A percentile compares a stretch with the other conserved stretches of the same genome.
Conservation (phyloP, 2,888 invertebrate genomes). For the Sympetrum striolatum region DNA sequence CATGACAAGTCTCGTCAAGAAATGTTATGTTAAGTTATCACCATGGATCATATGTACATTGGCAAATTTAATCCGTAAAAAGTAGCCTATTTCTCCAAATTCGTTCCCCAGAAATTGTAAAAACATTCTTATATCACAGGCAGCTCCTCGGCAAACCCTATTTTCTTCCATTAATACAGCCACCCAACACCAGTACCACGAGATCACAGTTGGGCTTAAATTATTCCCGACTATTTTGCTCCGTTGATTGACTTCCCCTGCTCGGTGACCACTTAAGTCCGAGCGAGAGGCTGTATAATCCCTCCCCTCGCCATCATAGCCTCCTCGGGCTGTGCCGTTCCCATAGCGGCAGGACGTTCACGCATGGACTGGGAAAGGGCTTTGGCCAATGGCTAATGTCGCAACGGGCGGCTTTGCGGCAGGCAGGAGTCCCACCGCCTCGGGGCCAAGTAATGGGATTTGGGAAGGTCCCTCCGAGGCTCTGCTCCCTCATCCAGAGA, state of each 20-base stretch:
- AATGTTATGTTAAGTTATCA: too few species aligned
- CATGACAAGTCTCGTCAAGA: too few species aligned
- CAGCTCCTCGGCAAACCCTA: too few species aligned
- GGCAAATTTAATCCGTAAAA: too few species aligned
- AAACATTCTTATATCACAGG: too few species aligned
- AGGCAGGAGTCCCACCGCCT: not conserved
- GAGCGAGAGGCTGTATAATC: not conserved
- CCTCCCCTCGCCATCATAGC: not conserved
- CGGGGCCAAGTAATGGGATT: constrained; percentile 11
- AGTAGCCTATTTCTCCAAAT: too few species aligned
- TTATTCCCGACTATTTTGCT: not conserved
- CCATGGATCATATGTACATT: too few species aligned
- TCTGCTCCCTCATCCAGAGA: not conserved
- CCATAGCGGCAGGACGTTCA: not conserved
- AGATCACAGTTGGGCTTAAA: not conserved
- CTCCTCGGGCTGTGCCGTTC: not conserved
- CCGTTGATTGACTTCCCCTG: not conserved
- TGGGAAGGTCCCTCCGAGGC: not conserved
- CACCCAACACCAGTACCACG: too few species aligned
- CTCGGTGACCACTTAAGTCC: not conserved
- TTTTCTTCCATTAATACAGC: too few species aligned
- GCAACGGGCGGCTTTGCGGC: constrained; percentile 15
- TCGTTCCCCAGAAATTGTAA: too few species aligned
- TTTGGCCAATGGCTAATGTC: constrained; percentile 39
- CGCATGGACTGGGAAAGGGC: not conserved